These are phyloP conservation scores for Drosophila parvula DNA, from an alignment of 1,140 invertebrate species.

Conservation along the genomic window DNA sequence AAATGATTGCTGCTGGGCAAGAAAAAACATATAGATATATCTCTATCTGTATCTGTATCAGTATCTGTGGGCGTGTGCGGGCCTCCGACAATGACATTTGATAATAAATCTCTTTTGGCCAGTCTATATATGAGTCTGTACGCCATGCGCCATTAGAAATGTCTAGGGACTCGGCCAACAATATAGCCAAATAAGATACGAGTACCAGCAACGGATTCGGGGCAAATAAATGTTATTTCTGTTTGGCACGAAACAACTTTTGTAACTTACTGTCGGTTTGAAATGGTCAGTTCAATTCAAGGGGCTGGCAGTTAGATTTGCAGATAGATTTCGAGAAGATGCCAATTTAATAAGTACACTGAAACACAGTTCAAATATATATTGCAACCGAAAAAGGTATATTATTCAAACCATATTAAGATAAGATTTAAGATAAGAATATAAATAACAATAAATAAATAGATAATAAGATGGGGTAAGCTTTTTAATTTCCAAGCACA, in stretches of 20 bases:
- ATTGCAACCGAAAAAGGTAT: neutral
- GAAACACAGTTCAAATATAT: neutral
- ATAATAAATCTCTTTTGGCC: conserved; percentile 77
- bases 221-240: conserved; percentile 65
- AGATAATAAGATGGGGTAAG: too few species aligned
- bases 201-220: conserved; percentile 23
- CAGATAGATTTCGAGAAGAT: conserved; percentile 17
- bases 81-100: conserved; percentile 57
- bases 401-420: neutral
- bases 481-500: too few species aligned
- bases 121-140: conserved; percentile 38
- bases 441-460: too few species aligned
- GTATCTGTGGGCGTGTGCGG: conserved; percentile 1
- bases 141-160: conserved; percentile 58
- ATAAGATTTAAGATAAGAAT: too few species aligned
- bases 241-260: conserved; percentile 71
- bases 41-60: conserved; percentile 1
- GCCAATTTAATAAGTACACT: neutral
- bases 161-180: conserved; percentile 64
- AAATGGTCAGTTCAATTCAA: conserved; percentile 32
- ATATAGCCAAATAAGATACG: conserved; percentile 54
- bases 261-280: conserved; percentile 28
- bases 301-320: conserved; percentile 10
- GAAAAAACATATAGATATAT: neutral
- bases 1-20: conserved; percentile 32